Percentiles rank a stretch among this genome's conserved stretches.
Conservation (phyloP, 2,113 vertebrate genomes). For the Phalacrocorax aristotelis region DNA sequence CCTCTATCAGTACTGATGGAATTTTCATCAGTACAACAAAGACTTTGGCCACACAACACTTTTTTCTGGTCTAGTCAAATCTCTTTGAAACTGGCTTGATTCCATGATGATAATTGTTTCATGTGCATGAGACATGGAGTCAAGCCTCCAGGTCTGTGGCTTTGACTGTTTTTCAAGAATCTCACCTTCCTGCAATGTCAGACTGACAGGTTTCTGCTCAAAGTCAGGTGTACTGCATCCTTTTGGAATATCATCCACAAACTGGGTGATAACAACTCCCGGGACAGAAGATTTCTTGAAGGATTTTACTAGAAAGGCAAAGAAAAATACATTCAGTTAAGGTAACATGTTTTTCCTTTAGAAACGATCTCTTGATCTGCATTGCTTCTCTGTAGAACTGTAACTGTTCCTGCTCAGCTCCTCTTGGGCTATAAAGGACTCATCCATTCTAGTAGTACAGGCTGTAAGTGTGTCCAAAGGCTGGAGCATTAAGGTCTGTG, state of each 20-base stretch:
- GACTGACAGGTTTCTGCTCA: slow-evolving; percentile 72
- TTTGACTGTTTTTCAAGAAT: neutral
- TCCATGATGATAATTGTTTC: neutral
- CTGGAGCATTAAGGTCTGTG: no score
- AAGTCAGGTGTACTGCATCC: slow-evolving; percentile 84
- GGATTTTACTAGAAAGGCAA: slow-evolving; percentile 48
- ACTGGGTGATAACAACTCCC: slow-evolving; percentile 80
- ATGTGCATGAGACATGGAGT: neutral
- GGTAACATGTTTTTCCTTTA: neutral
- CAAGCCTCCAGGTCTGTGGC: neutral
- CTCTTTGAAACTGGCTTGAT: neutral
- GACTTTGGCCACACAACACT: neutral
- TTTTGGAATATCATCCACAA: slow-evolving; percentile 74
- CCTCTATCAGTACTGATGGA: neutral
- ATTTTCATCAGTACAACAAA: neutral
- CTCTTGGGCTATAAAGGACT: neutral
- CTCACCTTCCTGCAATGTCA: slow-evolving; percentile 83
- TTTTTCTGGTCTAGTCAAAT: neutral
- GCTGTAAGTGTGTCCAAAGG: neutral
- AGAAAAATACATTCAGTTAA: neutral
- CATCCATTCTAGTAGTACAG: neutral
- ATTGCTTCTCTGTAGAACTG: neutral
- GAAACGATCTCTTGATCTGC: neutral
- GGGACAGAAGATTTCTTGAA: slow-evolving; percentile 75
- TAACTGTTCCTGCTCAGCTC: neutral